Percentiles rank a stretch among this genome's conserved stretches.
phyloP scores from a whole-genome alignment of 64 coral and sea anemone species.

The Pocillopora damicornis region DNA sequence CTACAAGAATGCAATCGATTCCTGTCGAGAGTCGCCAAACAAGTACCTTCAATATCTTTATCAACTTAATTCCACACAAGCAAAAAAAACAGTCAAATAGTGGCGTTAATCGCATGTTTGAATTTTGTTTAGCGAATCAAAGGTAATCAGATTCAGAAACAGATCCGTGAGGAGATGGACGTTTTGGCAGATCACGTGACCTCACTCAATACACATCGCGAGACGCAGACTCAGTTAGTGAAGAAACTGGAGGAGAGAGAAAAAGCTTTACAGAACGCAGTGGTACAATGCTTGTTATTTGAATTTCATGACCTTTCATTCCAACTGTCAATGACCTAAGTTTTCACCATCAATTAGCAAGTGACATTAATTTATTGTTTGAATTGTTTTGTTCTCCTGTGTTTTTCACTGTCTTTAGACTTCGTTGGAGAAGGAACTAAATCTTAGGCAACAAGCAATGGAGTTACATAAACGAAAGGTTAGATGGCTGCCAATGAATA shows the following conservation, averaged over 20 bases:
- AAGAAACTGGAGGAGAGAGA: conserved; percentile 93
- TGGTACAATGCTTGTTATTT: conserved; percentile 44
- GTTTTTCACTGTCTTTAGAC: conserved; percentile 34
- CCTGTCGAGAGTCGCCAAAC: no score
- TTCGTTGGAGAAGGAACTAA: conserved; percentile 94
- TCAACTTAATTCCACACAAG: no score
- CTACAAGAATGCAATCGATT: no score
- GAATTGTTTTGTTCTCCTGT: background rate
- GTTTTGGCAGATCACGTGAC: conserved; percentile 93
- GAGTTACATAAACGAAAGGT: conserved; percentile 98
- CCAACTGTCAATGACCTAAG: no score
- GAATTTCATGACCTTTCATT: no score
- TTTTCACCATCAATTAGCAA: no score
- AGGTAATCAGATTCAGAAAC: conserved; percentile 96
- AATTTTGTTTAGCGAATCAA: conserved; percentile 78
- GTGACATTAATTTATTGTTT: background rate
- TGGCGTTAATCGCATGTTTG: background rate
- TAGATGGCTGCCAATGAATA: background rate
- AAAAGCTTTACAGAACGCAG: conserved; percentile 69
- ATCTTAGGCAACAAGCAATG: conserved; percentile 93
- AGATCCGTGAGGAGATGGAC: conserved; percentile 95
- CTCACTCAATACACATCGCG: conserved; percentile 75
- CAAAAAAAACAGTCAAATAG: background rate
- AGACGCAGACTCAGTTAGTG: conserved; percentile 87
- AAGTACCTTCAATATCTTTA: no score